Conservation (phyloP, 2,888 invertebrate genomes). For the Heliconius erato region DNA sequence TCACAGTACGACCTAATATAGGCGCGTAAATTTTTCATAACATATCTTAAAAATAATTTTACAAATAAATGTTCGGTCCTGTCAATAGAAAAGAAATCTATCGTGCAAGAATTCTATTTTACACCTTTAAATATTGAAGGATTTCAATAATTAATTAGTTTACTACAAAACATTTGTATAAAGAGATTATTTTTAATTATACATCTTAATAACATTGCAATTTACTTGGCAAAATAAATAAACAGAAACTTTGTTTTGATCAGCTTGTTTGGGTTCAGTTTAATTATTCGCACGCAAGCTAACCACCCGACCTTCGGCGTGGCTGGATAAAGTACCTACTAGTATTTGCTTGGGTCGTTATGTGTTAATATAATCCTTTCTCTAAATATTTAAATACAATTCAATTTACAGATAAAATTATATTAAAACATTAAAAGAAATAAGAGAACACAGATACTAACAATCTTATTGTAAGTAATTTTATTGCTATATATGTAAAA, state of each 20-base stretch:
- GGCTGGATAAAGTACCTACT: background rate
- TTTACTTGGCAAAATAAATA: slow-evolving; percentile 19
- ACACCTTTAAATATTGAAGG: background rate
- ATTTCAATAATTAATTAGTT: background rate
- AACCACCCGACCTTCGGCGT: slow-evolving; percentile 42
- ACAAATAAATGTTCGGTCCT: background rate
- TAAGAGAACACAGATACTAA: no score
- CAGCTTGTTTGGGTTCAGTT: slow-evolving; percentile 8
- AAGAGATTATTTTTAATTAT: background rate
- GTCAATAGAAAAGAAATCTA: background rate
- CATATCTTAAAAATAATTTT: background rate
- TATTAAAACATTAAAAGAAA: no score
- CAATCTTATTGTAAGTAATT: no score
- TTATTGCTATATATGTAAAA: no score
- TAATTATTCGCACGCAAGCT: slow-evolving; percentile 48
- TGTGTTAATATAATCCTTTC: slow-evolving; percentile 20
- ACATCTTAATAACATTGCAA: background rate
- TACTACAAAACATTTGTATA: background rate
- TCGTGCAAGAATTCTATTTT: background rate
- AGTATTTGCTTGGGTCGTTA: slow-evolving; percentile 5
- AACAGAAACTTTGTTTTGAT: slow-evolving; percentile 25
- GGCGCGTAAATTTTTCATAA: background rate
- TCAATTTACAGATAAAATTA: no score
- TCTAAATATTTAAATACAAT: background rate
- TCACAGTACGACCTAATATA: background rate